phyloP scores from a whole-genome alignment of 2,113 vertebrate species.

The Nothocercus nigrocapillus region DNA sequence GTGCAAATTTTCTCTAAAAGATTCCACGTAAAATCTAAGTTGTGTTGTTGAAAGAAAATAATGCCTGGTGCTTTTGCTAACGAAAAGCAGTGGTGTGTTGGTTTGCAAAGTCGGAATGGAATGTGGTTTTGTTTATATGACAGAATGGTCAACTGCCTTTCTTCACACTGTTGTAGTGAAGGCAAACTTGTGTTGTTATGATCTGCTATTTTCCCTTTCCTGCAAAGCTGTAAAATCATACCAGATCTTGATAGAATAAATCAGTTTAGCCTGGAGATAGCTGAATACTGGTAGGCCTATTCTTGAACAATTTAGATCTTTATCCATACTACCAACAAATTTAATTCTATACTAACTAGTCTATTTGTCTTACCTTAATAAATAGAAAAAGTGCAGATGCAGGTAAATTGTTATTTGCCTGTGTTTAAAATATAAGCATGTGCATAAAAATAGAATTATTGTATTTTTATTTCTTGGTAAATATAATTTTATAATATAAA shows the following conservation, averaged over 20 bases:
- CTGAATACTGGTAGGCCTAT: not conserved
- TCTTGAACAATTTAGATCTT: not conserved
- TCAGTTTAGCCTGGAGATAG: not conserved
- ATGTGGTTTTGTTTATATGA: constrained; percentile 54
- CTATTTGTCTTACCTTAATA: not conserved
- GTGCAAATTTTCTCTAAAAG: not conserved
- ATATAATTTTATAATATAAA: too few relatives aligned
- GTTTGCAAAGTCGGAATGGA: constrained; percentile 40
- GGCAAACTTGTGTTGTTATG: not conserved
- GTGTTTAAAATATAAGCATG: not conserved
- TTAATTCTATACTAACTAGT: not conserved
- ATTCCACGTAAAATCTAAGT: not conserved
- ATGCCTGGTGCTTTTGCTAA: constrained; percentile 34
- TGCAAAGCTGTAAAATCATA: not conserved
- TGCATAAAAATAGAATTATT: too few relatives aligned
- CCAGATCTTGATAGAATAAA: constrained; percentile 12
- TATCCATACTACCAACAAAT: not conserved
- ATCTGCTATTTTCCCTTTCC: constrained; percentile 34
- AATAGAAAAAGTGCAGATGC: not conserved
- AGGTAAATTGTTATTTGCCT: not conserved
- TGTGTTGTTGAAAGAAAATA: not conserved
- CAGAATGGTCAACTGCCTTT: constrained; percentile 46
- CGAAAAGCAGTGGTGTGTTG: constrained; percentile 38
- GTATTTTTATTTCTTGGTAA: too few relatives aligned
- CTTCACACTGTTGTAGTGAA: constrained; percentile 39